Conservation (phyloP, 2,888 invertebrate species). For the Flabesymbios commensalis region DNA sequence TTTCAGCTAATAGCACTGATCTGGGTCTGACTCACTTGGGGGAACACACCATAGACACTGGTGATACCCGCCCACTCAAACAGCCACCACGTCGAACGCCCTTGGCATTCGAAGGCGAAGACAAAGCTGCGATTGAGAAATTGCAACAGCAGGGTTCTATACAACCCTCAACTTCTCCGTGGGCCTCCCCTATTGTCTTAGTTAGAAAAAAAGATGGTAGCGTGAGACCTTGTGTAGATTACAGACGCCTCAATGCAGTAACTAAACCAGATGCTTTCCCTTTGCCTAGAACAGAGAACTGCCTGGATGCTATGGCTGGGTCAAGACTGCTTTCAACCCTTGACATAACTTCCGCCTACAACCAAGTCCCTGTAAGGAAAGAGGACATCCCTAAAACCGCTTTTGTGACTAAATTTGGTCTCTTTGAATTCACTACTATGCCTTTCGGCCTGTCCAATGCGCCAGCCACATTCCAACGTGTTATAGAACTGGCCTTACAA, state of each 20-base stretch:
- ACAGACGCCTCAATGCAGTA: slow-evolving; percentile 21
- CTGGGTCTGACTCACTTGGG: neutral
- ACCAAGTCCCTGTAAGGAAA: slow-evolving; percentile 32
- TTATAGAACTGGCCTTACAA: slow-evolving; percentile 6
- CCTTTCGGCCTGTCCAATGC: slow-evolving; percentile 11
- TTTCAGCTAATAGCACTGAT: neutral
- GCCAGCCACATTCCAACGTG: slow-evolving; percentile 16
- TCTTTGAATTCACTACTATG: slow-evolving; percentile 7
- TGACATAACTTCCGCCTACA: slow-evolving; percentile 35
- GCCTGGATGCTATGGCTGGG: slow-evolving; percentile 31
- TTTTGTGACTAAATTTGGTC: slow-evolving; percentile 5
- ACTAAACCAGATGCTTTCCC: slow-evolving; percentile 30
- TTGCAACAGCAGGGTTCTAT: slow-evolving; percentile 12
- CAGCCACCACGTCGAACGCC: neutral
- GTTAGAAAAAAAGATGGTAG: slow-evolving; percentile 25
- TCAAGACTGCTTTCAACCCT: slow-evolving; percentile 29
- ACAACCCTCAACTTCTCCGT: slow-evolving; percentile 10
- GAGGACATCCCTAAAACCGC: slow-evolving; percentile 16
- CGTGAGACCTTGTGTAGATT: slow-evolving; percentile 27
- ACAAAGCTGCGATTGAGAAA: neutral
- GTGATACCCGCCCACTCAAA: neutral
- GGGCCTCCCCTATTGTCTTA: slow-evolving; percentile 18
- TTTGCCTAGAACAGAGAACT: slow-evolving; percentile 20
- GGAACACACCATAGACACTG: neutral
- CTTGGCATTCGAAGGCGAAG: neutral